phyloP scores from a whole-genome alignment of 2,888 invertebrate genomes.

The Petrolisthes cinctipes region DNA sequence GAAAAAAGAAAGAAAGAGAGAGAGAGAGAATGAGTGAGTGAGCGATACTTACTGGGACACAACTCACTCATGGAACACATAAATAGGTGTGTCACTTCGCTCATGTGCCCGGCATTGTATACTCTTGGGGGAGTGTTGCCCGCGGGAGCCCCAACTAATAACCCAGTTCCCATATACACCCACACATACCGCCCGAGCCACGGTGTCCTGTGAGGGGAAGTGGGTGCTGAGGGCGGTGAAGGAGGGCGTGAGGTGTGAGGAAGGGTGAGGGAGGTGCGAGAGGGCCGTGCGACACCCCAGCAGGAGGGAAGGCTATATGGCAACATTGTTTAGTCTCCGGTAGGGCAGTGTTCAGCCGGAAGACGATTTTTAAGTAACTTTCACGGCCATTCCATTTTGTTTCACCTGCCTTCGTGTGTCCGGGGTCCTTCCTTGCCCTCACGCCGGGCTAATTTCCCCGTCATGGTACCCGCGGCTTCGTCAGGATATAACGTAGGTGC shows the following conservation, averaged over 20 bases:
- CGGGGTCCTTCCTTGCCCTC: not conserved
- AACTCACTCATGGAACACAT: constrained; percentile 50
- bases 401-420: constrained; percentile 29
- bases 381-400: constrained; percentile 53
- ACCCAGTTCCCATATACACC: not conserved
- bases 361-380: constrained; percentile 59
- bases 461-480: no score
- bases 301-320: constrained; percentile 28
- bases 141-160: not conserved
- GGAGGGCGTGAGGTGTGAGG: not conserved
- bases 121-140: constrained; percentile 47
- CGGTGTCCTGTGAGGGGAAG: not conserved
- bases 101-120: constrained; percentile 58
- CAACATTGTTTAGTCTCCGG: constrained; percentile 61
- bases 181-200: not conserved
- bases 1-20: not conserved
- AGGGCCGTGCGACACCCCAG: not conserved
- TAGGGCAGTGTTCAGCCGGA: constrained; percentile 54
- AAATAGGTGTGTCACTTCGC: constrained; percentile 59
- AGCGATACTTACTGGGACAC: constrained; percentile 36
- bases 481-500: not conserved
- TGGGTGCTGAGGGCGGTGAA: not conserved
- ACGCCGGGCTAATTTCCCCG: not conserved
- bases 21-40: constrained; percentile 14
- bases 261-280: not conserved